Evolutionary conservation across 2,888 invertebrate genomes (phyloP), one percentile per base, ranked within the genome.

Genomic region (Strigamia transsilvanica): DNA sequence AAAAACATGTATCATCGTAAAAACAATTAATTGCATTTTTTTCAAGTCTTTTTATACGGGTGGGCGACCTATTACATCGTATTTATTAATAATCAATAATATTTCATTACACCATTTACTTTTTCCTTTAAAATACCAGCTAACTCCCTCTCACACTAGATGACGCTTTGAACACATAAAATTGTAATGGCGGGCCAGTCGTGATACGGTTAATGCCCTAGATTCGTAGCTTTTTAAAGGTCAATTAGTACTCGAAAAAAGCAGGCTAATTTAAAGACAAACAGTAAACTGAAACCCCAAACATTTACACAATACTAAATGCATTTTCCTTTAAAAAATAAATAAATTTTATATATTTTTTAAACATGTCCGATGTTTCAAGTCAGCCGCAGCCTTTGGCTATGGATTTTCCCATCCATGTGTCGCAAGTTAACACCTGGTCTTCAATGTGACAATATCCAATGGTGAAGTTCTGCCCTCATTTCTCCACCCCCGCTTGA

Each of bases 151-250:
- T 6, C 10, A 51, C 2, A n/a, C 13, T 51, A 51, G n/a, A 51
- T 13, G 13, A 10, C 51, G 51, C 15, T 51, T 51, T 3, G 51
- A n/a, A 13, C 51, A 13, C 5, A 51, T 51, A 51, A 9, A 51
- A 6, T 3, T 4, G 10, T n/a, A 51, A 9, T 51, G n/a, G 5
- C 4, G 51, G 51, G 10, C 51, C 2, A 51, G 51, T 51, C n/a
- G 42, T 42, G 42, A 10, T 42, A 51, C 51, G 51, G 51, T 51
- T 51, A 51, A 51, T 51, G 51, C 15, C 51, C 51, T 51, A 51
- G 5, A 51, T 51, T 51, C 51, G 2, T n/a, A 51, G n/a, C 3
- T 51, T 10, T 51, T 51, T n/a, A 51, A 51, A 51, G 51, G 51
- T 10, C n/a, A 51, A 51, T 51, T 51, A 51, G n/a, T 10, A 34